A percentile compares a stretch with the other conserved stretches of the same genome.
These are phyloP conservation scores for Zalophus californianus DNA, from an alignment of 2,797 vertebrate species.

Conservation along the genomic window DNA sequence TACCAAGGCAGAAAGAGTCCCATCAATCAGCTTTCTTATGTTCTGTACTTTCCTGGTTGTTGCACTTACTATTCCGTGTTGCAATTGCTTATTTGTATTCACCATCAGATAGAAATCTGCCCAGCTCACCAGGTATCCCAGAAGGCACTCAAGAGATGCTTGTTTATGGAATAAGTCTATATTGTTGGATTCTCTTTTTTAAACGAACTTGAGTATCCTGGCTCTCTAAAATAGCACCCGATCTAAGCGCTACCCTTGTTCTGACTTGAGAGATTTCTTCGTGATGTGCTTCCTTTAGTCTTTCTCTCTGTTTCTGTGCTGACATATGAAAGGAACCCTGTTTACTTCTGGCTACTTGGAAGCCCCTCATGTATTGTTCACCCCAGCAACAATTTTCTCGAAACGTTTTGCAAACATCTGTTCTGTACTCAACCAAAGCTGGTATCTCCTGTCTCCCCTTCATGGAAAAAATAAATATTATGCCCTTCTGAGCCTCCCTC, in stretches of 20 bases:
- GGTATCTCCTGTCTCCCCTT: conserved; percentile 4
- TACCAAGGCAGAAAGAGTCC: background rate
- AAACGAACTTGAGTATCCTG: background rate
- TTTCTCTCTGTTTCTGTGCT: conserved; percentile 9
- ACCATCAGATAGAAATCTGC: background rate
- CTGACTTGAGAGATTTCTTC: background rate
- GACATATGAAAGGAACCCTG: background rate
- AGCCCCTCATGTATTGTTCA: conserved; percentile 19
- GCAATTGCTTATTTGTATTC: background rate
- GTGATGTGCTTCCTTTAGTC: background rate
- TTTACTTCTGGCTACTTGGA: background rate
- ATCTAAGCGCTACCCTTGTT: background rate
- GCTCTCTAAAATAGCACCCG: background rate
- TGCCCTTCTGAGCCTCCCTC: background rate
- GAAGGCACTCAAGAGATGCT: background rate
- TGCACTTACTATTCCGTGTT: background rate
- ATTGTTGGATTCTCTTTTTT: background rate
- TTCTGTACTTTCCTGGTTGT: background rate
- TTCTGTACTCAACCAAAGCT: background rate
- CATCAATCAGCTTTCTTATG: background rate
- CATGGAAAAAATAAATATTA: background rate
- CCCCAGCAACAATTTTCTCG: background rate
- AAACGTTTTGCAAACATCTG: background rate
- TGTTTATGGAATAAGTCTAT: background rate
- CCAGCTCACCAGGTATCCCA: background rate